A percentile compares a stretch with the other conserved stretches of the same genome.
phyloP scores from a whole-genome alignment of 2,113 vertebrate genomes.

The Syngnathus floridae region DNA sequence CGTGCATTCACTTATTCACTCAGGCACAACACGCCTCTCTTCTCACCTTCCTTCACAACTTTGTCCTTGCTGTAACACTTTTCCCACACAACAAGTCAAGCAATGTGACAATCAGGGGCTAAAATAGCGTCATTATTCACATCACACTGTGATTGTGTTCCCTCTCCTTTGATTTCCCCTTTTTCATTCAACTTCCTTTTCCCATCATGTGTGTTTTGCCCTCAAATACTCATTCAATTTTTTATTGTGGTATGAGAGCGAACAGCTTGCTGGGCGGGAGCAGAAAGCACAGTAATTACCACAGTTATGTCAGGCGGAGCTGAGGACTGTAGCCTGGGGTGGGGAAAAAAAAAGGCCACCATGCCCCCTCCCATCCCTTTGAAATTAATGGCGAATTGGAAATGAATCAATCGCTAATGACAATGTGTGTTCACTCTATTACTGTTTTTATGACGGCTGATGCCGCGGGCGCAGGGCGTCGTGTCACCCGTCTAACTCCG shows the following conservation, averaged over 20 bases:
- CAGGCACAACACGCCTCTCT: constrained; percentile 10
- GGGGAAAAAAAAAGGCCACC: constrained; percentile 58
- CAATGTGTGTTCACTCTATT: constrained; percentile 69
- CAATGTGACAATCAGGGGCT: constrained; percentile 39
- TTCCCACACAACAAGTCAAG: constrained; percentile 10
- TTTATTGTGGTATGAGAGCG: constrained; percentile 47
- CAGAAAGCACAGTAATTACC: constrained; percentile 61
- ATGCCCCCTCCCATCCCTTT: constrained; percentile 5
- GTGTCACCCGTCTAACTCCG: constrained; percentile 46
- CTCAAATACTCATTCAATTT: constrained; percentile 52
- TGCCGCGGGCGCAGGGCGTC: constrained; percentile 53
- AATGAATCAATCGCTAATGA: constrained; percentile 75
- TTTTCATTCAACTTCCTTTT: constrained; percentile 28
- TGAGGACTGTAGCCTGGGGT: constrained; percentile 59
- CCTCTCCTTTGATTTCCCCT: constrained; percentile 39
- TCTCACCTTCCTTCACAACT: constrained; percentile 24
- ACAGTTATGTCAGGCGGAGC: constrained; percentile 66
- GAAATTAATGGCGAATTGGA: constrained; percentile 71
- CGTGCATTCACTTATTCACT: constrained; percentile 22
- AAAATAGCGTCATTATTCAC: constrained; percentile 36
- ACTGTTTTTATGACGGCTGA: constrained; percentile 61
- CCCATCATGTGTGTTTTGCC: constrained; percentile 25
- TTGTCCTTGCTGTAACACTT: constrained; percentile 2
- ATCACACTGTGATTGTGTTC: constrained; percentile 26
- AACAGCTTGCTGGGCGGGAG: constrained; percentile 66